Evolutionary conservation across 2,797 vertebrate genomes (phyloP).

Genomic region (Phataginus tricuspis): DNA sequence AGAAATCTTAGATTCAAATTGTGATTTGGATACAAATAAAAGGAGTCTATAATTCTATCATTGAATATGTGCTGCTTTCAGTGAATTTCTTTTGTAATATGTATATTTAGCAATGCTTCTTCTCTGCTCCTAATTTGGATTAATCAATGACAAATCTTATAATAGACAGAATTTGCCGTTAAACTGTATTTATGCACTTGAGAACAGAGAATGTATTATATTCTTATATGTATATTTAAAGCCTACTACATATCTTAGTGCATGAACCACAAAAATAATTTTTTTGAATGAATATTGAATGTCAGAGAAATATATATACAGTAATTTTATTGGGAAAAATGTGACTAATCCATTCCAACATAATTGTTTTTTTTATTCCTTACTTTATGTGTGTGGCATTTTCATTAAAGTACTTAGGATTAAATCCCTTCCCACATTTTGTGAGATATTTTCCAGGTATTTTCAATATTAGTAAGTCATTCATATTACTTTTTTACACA

Average conservation of each 20-base stretch:
- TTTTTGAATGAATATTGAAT: not conserved
- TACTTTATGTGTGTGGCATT: not conserved
- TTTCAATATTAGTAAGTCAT: not conserved
- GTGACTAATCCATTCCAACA: not conserved
- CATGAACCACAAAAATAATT: not conserved
- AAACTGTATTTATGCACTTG: not conserved
- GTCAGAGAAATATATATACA: not conserved
- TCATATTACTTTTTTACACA: not conserved
- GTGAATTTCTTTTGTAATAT: not conserved
- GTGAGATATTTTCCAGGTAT: not conserved
- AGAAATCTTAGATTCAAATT: not conserved
- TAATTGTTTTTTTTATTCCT: not conserved
- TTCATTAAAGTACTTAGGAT: not conserved
- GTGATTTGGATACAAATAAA: not conserved
- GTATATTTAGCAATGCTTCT: not conserved
- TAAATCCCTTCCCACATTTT: not conserved
- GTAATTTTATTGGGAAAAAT: not conserved
- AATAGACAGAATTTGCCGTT: not conserved
- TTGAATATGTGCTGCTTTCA: not conserved
- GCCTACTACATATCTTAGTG: not conserved
- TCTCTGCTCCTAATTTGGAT: not conserved
- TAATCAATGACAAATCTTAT: not conserved
- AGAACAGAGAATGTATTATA: not conserved
- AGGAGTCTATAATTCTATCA: not conserved
- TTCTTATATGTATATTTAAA: not conserved